Evolutionary conservation across 2,797 vertebrate genomes (phyloP), one percentile per base, ranked within the genome.

Genomic region (Sebastes iracundus): DNA sequence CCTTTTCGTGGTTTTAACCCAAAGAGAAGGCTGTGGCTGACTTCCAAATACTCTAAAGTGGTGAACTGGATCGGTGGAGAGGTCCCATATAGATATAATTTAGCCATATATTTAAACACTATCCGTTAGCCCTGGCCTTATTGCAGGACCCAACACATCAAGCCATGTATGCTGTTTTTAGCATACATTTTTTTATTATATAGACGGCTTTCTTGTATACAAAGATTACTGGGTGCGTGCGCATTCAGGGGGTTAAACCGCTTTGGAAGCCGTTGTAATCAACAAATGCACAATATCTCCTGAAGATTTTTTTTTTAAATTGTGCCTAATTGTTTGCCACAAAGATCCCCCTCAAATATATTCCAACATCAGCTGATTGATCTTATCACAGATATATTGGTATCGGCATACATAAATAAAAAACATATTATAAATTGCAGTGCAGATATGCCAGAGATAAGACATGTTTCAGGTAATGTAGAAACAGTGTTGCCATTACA

Each of bases 21-120:
- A 58, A 72, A 81, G 52, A 74, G 58, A 75, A 83, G 27, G 42
- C 52, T 60, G 20, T 88, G 84, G 71, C 66, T 74, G 59, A 56
- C 77, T 67, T 83, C 70, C 66, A 86, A 59, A 75, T 64, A 33
- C 61, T 69, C 30, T 25, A 16, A 75, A 78, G 59, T 49, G 59
- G 33, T 53, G 58, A 82, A 77, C 10, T 76, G 27, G 38, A 64
- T 27, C n/a, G 60, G 55, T 64, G 25, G 59, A n/a, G 35, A 13
- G 22, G 25, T 58, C 28, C 16, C 59, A 80, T 25, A 32, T 6
- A 3, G 10, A 35, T 25, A 68, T 60, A 55, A 68, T 82, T 81
- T 66, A 52, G 18, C 66, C 32, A 64, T 35, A 30, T 22, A 65
- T 75, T 59, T 28, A 62, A 58, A 64, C 22, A 67, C 38, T 32